Base-by-base conservation (phyloP, 2,797 vertebrate genomes). In the Hipposideros larvatus region DNA sequence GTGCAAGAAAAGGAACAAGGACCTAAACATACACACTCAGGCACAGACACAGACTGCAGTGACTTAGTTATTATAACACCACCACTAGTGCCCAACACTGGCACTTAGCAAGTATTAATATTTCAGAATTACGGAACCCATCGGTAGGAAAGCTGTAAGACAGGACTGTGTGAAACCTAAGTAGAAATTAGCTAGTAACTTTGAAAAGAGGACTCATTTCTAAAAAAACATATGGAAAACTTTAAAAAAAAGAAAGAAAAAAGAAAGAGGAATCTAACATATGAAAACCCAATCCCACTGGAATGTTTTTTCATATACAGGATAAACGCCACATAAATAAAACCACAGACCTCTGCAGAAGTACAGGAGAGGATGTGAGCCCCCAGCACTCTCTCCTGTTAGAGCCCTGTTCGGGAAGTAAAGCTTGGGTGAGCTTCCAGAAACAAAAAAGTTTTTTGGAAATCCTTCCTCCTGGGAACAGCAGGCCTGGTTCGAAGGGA, bases 371-470 rank as follows among this genome's bases (percentile, higher is more conserved):
- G 95, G 84, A 87, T 37, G 61, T 2, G 80, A 97, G 96, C 80
- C 82, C 92, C 90, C 94, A 90, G 90, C 82, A 88, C 85, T 94
- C 91, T 70, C 90, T 98, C 51, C 3, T 79, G 74, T 93, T 87
- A 96, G 97, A 91, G 59, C 95, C 95, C 98, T 95, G 96, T 97
- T 84, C 16, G 85, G 94, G 71, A 95, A 96, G 95, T 63, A 73
- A 96, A 96, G 96, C 59, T 75, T 11, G 26, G 91, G 95, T 97
- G 97, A 87, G 80, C 98, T 98, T 98, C 93, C 95, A 97, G 96
- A 96, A 98, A 97, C 95, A 97, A 98, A 97, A 98, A 97, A 97
- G 84, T 94, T 91, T 78, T 97, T 98, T 98, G 97, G 96, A 97
- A 98, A 97, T 37, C 26, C n/a, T 97, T 98, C 98, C 97, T 97